These are phyloP conservation scores for Scaptodrosophila latifasciaeformis DNA, from an alignment of 2,888 invertebrate species.

Conservation along the genomic window DNA sequence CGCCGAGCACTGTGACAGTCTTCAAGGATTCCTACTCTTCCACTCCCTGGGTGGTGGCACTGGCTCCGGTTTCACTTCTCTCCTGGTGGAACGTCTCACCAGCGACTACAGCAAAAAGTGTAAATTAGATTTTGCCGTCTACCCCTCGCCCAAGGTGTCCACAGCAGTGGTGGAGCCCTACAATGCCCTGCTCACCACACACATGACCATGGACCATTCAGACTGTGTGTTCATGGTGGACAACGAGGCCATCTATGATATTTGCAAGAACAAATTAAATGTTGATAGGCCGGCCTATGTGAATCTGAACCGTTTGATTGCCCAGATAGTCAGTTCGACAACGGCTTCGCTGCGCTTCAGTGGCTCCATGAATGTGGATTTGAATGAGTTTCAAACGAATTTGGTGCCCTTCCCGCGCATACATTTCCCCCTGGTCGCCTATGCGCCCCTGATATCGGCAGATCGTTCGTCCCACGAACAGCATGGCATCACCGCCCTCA, in stretches of 20 bases:
- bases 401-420: constrained; percentile 94
- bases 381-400: constrained; percentile 93
- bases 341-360: constrained; percentile 91
- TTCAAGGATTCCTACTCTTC: constrained; percentile 91
- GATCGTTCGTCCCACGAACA: constrained; percentile 67
- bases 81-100: constrained; percentile 89
- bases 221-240: constrained; percentile 97
- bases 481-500: constrained; percentile 82
- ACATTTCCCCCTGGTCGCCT: constrained; percentile 77
- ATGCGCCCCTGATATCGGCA: constrained; percentile 70
- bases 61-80: constrained; percentile 91
- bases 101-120: constrained; percentile 91
- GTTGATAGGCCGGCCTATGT: constrained; percentile 83
- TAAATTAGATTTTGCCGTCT: constrained; percentile 92
- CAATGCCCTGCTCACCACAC: constrained; percentile 92
- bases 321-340: constrained; percentile 89
- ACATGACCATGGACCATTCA: constrained; percentile 89
- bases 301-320: constrained; percentile 81
- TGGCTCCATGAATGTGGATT: constrained; percentile 91
- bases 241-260: constrained; percentile 96
- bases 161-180: constrained; percentile 97
- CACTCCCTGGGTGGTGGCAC: constrained; percentile 92
- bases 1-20: constrained; percentile 87
- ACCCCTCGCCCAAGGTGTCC: constrained; percentile 92
- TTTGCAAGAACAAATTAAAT: constrained; percentile 88